Evolutionary conservation across 2,888 invertebrate genomes (phyloP), one percentile per base, ranked within the genome.

Genomic region (Lasioglossum zephyrum): DNA sequence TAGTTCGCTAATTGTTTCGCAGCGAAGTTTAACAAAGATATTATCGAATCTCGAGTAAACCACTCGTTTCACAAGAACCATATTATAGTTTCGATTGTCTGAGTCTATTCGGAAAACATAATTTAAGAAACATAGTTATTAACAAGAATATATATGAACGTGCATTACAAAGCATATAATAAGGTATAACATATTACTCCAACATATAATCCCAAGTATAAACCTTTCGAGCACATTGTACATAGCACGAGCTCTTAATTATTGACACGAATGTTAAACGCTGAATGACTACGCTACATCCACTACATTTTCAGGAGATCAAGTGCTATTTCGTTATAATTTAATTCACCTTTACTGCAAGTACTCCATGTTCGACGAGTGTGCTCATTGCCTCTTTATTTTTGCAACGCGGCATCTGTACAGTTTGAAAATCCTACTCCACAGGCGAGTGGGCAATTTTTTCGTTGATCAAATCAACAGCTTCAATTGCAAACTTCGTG

Each of bases 241-340:
- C 2, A 57, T n/a, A n/a, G 1, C 9, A 57, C 57, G n/a, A n/a
- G 57, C 57, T n/a, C 1, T 4, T n/a, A 57, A 57, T 57, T n/a
- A 57, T 57, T 57, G n/a, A 57, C 57, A 57, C 11, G 9, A 57
- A 0, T 11, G n/a, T 57, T 57, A n/a, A 57, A 57, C 11, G 57
- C 57, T n/a, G 57, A n/a, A 57, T 9, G n/a, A 57, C 57, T 57
- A n/a, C 57, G n/a, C 8, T n/a, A 4, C 1, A 57, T 57, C n/a
- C n/a, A n/a, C 57, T 57, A 57, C n/a, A 57, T 57, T 57, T 57
- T 11, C 11, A 9, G 11, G n/a, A n/a, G 11, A 11, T 11, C 57
- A n/a, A 57, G n/a, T n/a, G n/a, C 57, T n/a, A n/a, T 57, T 57
- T n/a, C 57, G n/a, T 26, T 57, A 57, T 57, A 57, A 57, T 57